Percentiles rank a stretch among this genome's conserved stretches.
phyloP scores from a whole-genome alignment of 2,888 invertebrate species.

The Hydropsyche betteni region DNA sequence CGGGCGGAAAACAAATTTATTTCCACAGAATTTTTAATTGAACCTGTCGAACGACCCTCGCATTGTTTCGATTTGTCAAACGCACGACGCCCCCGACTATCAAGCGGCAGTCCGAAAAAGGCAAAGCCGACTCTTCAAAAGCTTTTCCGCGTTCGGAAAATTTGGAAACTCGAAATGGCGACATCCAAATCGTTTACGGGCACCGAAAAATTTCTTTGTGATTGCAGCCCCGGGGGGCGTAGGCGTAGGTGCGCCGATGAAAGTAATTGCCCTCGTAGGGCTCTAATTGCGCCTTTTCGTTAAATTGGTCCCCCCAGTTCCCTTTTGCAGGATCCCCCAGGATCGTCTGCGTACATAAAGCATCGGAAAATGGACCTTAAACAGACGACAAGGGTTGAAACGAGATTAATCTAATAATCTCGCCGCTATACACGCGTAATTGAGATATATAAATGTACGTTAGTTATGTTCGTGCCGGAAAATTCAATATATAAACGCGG shows the following conservation, averaged over 20 bases:
- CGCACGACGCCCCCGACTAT: no score
- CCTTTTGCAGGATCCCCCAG: not conserved
- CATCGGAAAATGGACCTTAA: slow-evolving; percentile 31
- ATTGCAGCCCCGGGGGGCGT: slow-evolving; percentile 33
- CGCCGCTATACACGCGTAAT: slow-evolving; percentile 18
- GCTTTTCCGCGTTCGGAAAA: not conserved
- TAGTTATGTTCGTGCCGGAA: no score
- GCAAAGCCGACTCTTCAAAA: no score
- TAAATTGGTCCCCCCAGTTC: slow-evolving; percentile 16
- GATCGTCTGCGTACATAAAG: not conserved
- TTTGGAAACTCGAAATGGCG: not conserved
- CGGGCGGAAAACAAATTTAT: no score
- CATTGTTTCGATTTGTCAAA: no score
- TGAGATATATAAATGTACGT: slow-evolving; percentile 8
- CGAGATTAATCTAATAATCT: slow-evolving; percentile 33
- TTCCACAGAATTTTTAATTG: no score
- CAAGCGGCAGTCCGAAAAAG: no score
- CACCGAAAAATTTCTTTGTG: slow-evolving; percentile 33
- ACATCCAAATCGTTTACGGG: slow-evolving; percentile 4
- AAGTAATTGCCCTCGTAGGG: slow-evolving; percentile 43
- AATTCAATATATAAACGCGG: no score
- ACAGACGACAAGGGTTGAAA: slow-evolving; percentile 30
- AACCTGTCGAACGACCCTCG: no score
- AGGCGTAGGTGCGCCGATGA: not conserved
- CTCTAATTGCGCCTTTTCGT: slow-evolving; percentile 42